Evolutionary conservation across 1,140 invertebrate genomes (phyloP).

Genomic region (Streblospio benedicti): DNA sequence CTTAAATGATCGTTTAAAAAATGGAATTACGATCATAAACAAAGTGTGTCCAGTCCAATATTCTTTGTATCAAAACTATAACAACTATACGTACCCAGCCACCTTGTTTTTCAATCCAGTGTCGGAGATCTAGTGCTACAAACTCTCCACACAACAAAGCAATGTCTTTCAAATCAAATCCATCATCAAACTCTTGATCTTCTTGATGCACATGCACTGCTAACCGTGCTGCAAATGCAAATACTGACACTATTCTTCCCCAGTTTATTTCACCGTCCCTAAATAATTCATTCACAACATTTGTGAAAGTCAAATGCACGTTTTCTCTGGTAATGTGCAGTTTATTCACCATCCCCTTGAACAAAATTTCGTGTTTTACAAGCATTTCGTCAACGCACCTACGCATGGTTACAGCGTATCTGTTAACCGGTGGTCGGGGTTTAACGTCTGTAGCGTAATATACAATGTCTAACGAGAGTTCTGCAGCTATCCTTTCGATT

Average conservation of each 20-base stretch:
- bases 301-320: slow-evolving; percentile 46
- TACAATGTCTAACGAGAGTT: neutral
- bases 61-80: neutral
- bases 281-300: slow-evolving; percentile 56
- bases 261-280: slow-evolving; percentile 52
- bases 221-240: slow-evolving; percentile 55
- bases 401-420: slow-evolving; percentile 29
- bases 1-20: too few relatives aligned
- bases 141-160: slow-evolving; percentile 46
- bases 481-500: neutral
- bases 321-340: slow-evolving; percentile 46
- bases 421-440: neutral
- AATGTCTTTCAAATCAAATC: slow-evolving; percentile 22
- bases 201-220: slow-evolving; percentile 50
- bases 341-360: slow-evolving; percentile 56
- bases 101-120: slow-evolving; percentile 45
- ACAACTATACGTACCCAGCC: slow-evolving; percentile 46
- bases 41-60: neutral
- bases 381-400: slow-evolving; percentile 40
- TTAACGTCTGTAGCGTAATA: neutral
- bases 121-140: slow-evolving; percentile 43
- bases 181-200: slow-evolving; percentile 42
- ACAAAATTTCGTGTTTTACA: slow-evolving; percentile 54
- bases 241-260: slow-evolving; percentile 56
- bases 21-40: neutral